Evolutionary conservation across 1,140 invertebrate genomes (phyloP), one percentile per base, ranked within the genome.

Genomic region (Magallana ariakensis): DNA sequence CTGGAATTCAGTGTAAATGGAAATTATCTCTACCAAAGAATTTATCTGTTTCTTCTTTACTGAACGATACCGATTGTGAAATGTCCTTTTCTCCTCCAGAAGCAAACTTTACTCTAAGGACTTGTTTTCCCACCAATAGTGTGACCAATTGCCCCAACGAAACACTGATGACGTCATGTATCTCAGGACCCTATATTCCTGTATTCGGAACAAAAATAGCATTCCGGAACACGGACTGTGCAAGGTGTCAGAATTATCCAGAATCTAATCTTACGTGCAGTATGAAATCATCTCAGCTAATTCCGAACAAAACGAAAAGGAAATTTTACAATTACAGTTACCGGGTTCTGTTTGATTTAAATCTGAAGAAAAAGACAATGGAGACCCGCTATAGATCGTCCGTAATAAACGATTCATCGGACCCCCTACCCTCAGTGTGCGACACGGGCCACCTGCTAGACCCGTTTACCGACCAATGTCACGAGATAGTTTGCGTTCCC

Each of bases 401-500:
- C 16, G n/a, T 55, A 3, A 11, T 62, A 22, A 58, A 22, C 10
- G 16, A 55, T 22, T 16, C 62, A 9, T 46, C 53, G 22, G 22
- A 58, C 0, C 53, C 57, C 10, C 54, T 84, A 26, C 55, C 81
- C 2, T 33, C n/a, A 8, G n/a, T 56, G 8, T 93, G 92, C 84
- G 13, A 66, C 15, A 33, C 54, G 0, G 60, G 58, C n/a, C 83
- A 88, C 46, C 85, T 93, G 46, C 92, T 86, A 55, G 91, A 93
- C 60, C 91, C 89, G 9, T 91, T 91, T 75, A 83, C 70, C 15
- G 75, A 84, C 10, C 58, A 56, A 5, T 93, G 92, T 84, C 84
- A 90, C 11, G 58, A 85, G 13, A 88, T 91, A 8, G 19, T 70
- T 19, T 92, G 90, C 85, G 33, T 19, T 66, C 83, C 53, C 58